Conservation (phyloP, 2,797 vertebrate species). For the Siniperca scherzeri region DNA sequence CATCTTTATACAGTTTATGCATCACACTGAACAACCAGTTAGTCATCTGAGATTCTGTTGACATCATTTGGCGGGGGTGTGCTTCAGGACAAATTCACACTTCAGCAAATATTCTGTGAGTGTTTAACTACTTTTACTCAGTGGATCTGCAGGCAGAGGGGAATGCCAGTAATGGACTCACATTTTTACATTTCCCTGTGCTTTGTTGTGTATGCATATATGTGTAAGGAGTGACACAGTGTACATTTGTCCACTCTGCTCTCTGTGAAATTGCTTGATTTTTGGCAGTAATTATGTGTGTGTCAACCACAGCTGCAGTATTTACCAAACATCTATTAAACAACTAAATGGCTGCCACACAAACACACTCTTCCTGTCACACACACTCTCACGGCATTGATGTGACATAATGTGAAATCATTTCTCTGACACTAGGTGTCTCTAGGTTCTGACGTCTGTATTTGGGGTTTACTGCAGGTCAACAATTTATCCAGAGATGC, state of each 20-base stretch:
- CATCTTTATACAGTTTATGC: too few species aligned
- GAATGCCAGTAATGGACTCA: too few species aligned
- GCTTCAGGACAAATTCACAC: not conserved
- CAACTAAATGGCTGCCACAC: conserved; percentile 47
- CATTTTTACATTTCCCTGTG: not conserved
- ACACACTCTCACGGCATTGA: conserved; percentile 4
- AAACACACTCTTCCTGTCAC: conserved; percentile 24
- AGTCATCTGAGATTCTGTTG: not conserved
- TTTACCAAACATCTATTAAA: conserved; percentile 52
- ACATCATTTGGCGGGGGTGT: not conserved
- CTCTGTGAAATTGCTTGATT: conserved; percentile 16
- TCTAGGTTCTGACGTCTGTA: conserved; percentile 17
- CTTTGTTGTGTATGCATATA: not conserved
- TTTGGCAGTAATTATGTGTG: conserved; percentile 20
- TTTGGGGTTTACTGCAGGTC: conserved; percentile 31
- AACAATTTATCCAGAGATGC: conserved; percentile 27
- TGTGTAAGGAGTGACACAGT: not conserved
- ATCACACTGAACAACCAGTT: not conserved
- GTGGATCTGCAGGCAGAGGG: not conserved
- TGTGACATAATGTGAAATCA: conserved; percentile 30
- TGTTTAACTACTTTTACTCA: not conserved
- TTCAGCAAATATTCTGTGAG: not conserved
- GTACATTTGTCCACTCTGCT: not conserved
- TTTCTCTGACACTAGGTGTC: conserved; percentile 16
- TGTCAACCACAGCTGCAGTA: conserved; percentile 41